A percentile compares a stretch with the other conserved stretches of the same genome.
Evolutionary conservation across 2,113 vertebrate genomes (phyloP).

Genomic region (Trichechus manatus): DNA sequence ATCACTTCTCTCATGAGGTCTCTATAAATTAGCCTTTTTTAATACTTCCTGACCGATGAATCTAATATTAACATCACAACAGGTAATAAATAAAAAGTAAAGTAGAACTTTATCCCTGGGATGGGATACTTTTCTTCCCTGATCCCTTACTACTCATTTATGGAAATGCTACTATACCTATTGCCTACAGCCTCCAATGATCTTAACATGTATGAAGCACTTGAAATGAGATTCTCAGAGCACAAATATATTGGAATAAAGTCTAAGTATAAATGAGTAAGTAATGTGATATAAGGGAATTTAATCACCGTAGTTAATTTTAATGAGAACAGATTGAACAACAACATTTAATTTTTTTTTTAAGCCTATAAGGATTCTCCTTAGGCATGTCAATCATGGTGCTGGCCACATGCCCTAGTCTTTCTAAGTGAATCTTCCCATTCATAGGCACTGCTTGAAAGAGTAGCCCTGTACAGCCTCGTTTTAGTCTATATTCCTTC

Average conservation of each 20-base stretch:
- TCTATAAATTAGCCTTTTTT: not conserved
- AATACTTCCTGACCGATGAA: not conserved
- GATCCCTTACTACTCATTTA: not conserved
- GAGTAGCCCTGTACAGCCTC: not conserved
- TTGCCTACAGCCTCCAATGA: not conserved
- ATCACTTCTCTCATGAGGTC: not conserved
- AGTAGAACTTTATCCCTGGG: not conserved
- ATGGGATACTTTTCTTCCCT: not conserved
- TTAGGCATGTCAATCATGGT: not conserved
- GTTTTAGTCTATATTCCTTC: not conserved
- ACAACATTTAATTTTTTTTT: slow-evolving; percentile 32
- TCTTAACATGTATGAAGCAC: slow-evolving; percentile 12
- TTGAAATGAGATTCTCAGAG: not conserved
- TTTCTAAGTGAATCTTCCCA: not conserved
- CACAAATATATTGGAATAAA: not conserved
- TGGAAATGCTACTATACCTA: not conserved
- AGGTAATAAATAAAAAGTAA: not conserved
- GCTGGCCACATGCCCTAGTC: not conserved
- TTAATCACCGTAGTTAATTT: slow-evolving; percentile 34
- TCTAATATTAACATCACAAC: slow-evolving; percentile 11
- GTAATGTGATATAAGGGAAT: not conserved
- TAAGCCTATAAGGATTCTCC: not conserved
- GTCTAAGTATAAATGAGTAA: not conserved
- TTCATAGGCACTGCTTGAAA: not conserved
- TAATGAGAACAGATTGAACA: slow-evolving; percentile 42